Base-by-base conservation (phyloP, 2,888 invertebrate species). In the Spodoptera littoralis region DNA sequence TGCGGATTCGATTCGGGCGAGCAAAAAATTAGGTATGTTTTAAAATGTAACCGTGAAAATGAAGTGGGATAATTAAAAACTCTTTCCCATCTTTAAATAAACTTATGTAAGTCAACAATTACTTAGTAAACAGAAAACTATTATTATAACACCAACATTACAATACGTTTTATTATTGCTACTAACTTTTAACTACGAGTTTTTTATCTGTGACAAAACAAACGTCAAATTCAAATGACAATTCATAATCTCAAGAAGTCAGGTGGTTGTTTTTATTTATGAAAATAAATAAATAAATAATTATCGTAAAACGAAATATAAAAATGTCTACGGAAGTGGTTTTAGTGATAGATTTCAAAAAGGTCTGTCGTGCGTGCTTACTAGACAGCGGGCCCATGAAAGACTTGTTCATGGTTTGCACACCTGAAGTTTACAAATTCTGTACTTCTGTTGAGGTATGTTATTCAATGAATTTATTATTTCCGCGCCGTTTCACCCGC, bases 381-480 rank as follows among this genome's bases (percentile, higher is more conserved):
- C 85, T 90, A 4, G 90, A 90, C 45, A 80, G 83, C 3, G 92
- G 89, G n/a, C 90, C 91, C n/a, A 81, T 94, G 77, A 92, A 89
- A 68, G 90, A 92, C 65, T 84, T 95, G 70, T 92, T 93, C 85
- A 80, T 85, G 58, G 88, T 90, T 60, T 92, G 92, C 73, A 87
- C 92, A 11, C 82, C 92, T 42, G 92, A 93, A 73, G 86, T 94
- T 65, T 95, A 90, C 70, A 88, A 91, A 72, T 95, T 90, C 80
- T 94, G 94, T 67, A 95, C 95, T 49, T 92, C 95, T 60, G 88
- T 95, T 24, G 92, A 93, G 87, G 95, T 94, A 82, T 86, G 69
- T 54, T 36, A 36, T 36, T 36, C 36, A 36, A 36, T 36, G 36
- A 27, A 27, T 36, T 36, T 36, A 30, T 36, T 36, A 36, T 36